Evolutionary conservation across 2,113 vertebrate genomes (phyloP).

Genomic region (Silurus asotus): DNA sequence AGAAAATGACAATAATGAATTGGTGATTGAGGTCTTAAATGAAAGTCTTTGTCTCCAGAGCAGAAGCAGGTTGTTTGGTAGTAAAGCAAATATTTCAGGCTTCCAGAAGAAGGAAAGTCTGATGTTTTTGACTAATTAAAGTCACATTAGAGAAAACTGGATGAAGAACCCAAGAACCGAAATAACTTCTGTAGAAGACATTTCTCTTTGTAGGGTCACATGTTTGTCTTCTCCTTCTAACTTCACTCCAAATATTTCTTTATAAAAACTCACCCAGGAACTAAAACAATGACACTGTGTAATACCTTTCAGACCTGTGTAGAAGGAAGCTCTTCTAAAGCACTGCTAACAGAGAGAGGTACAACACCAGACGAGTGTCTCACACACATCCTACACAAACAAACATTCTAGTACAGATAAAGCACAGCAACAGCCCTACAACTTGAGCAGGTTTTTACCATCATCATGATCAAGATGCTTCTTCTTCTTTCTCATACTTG

Average conservation of each 20-base stretch:
- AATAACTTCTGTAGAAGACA: neutral
- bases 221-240: neutral
- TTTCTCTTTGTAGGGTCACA: too few species aligned
- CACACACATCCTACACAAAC: neutral
- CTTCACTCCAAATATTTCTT: neutral
- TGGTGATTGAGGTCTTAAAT: too few species aligned
- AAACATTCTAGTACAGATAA: neutral
- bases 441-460: neutral
- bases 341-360: constrained; percentile 60
- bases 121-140: neutral
- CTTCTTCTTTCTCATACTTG: neutral
- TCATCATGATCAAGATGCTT: neutral
- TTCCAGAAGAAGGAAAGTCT: neutral
- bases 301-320: constrained; percentile 53
- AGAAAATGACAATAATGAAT: too few species aligned
- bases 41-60: too few species aligned
- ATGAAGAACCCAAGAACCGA: neutral
- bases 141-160: neutral
- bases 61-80: too few species aligned
- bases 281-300: constrained; percentile 3
- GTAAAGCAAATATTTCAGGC: neutral
- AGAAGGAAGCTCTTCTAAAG: constrained; percentile 64
- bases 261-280: neutral
- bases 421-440: too few species aligned
- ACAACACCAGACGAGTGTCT: neutral